Percentiles rank a stretch among this genome's conserved stretches.
Conservation (phyloP, 2,113 vertebrate species). For the Pleuronectes platessa region DNA sequence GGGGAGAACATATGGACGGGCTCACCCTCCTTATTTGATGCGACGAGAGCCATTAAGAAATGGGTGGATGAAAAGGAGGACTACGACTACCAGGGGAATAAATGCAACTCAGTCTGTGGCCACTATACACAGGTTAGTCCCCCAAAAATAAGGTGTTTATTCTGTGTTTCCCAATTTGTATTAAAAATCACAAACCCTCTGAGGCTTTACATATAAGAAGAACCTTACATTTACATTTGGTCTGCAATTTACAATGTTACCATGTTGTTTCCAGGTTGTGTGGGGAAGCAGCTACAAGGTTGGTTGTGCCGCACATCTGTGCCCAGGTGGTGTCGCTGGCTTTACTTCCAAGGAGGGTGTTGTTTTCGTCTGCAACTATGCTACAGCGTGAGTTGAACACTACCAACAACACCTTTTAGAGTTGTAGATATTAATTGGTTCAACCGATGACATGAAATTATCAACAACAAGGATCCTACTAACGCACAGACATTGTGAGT, state of each 20-base stretch:
- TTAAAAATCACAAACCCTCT: not conserved
- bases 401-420: too few species aligned
- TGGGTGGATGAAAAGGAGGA: constrained; percentile 55
- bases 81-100: constrained; percentile 5
- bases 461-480: too few species aligned
- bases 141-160: not conserved
- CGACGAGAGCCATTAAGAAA: fast-evolving
- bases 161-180: not conserved
- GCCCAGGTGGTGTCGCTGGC: constrained; percentile 11
- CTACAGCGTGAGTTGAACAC: constrained; percentile 58
- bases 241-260: too few species aligned
- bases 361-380: constrained; percentile 80
- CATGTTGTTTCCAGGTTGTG: constrained; percentile 64
- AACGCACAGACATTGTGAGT: too few species aligned
- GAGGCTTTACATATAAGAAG: too few species aligned
- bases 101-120: constrained; percentile 11
- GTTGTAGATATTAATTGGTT: too few species aligned
- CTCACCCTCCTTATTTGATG: constrained; percentile 3
- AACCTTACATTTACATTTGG: too few species aligned
- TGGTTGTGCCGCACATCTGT: constrained; percentile 72
- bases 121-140: constrained; percentile 78
- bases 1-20: constrained; percentile 79
- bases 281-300: constrained; percentile 77
- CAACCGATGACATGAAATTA: too few species aligned
- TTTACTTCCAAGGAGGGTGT: not conserved